Conservation (phyloP, 1,140 invertebrate genomes). For the Phortica variegata region DNA sequence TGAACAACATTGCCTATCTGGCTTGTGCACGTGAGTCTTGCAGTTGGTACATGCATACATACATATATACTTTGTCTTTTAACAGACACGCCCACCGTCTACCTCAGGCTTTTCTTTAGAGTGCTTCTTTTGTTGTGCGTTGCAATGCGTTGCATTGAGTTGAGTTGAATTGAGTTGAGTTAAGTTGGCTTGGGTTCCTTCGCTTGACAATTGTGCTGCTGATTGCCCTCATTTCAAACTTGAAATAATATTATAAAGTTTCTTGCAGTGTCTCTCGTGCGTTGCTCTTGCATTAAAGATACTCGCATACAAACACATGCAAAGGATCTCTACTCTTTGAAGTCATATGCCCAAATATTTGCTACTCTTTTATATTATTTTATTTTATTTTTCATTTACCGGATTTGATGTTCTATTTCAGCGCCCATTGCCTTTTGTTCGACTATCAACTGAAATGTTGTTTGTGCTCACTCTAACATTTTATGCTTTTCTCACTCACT, state of each 20-base stretch:
- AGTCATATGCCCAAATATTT: too few species aligned
- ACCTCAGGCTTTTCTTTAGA: constrained; percentile 23
- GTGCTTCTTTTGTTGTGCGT: constrained; percentile 44
- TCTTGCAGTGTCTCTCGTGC: constrained; percentile 27
- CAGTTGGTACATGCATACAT: too few species aligned
- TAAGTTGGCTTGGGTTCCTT: too few species aligned
- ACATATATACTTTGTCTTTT: neutral
- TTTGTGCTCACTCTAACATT: constrained; percentile 21
- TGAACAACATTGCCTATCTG: too few species aligned
- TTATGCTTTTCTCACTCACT: constrained; percentile 1
- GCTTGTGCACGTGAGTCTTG: too few species aligned
- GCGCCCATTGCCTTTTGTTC: neutral
- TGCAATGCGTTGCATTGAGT: constrained; percentile 13
- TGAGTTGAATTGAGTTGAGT: too few species aligned
- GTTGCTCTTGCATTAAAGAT: too few species aligned
- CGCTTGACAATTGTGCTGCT: constrained; percentile 49
- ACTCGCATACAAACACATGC: too few species aligned
- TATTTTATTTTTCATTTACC: too few species aligned
- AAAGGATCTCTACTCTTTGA: too few species aligned
- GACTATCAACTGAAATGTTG: constrained; percentile 4
- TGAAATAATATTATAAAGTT: constrained; percentile 55
- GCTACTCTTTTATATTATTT: too few species aligned
- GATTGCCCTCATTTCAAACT: constrained; percentile 53
- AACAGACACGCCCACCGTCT: neutral
- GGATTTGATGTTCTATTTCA: too few species aligned